phyloP scores from a whole-genome alignment of 2,797 vertebrate species.

The Cuculus canorus region DNA sequence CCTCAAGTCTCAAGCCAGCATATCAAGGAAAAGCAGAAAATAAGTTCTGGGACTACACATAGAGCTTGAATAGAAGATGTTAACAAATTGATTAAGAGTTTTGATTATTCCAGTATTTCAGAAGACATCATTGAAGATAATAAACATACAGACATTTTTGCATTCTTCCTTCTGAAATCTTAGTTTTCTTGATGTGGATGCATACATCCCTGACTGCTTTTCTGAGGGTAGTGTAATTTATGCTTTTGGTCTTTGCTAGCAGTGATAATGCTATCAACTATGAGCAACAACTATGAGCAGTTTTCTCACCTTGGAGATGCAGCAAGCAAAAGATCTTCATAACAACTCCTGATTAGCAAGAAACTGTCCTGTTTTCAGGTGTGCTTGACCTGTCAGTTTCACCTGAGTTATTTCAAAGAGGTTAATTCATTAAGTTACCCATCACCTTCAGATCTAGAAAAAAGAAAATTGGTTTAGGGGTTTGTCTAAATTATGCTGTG shows the following conservation, averaged over 20 bases:
- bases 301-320: conserved; percentile 53
- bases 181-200: conserved; percentile 35
- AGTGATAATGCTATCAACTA: not conserved
- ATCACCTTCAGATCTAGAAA: conserved; percentile 4
- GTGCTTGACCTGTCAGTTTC: conserved; percentile 19
- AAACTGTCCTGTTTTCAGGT: conserved; percentile 28
- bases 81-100: not conserved
- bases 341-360: conserved; percentile 65
- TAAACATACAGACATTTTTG: not conserved
- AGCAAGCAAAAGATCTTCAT: conserved; percentile 64
- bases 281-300: not conserved
- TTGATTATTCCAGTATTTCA: not conserved
- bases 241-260: not conserved
- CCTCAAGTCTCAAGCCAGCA: not conserved
- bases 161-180: not conserved
- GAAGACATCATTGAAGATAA: not conserved
- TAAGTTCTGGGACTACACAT: not conserved
- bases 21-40: not conserved
- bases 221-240: not conserved
- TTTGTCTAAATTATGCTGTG: not conserved
- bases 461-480: not conserved
- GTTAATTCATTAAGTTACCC: conserved; percentile 22
- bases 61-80: not conserved
- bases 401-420: conserved; percentile 45
- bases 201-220: not conserved